Conservation (phyloP, 2,797 vertebrate genomes). For the Tenualosa thibaudeaui region DNA sequence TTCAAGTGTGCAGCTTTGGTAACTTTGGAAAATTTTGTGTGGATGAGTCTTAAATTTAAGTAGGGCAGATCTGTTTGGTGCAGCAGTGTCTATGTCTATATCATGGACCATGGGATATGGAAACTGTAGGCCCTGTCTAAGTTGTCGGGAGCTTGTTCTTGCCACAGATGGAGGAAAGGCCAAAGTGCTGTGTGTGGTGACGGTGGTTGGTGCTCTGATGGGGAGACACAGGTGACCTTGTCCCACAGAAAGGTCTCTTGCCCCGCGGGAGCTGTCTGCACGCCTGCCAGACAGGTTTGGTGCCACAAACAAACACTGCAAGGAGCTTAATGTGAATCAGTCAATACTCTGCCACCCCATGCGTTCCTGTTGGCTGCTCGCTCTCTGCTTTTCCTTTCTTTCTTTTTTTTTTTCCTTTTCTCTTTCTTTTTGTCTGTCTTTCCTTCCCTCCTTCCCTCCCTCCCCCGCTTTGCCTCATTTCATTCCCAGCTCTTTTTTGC, state of each 20-base stretch:
- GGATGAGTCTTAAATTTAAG: too few species aligned
- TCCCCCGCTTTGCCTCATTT: too few species aligned
- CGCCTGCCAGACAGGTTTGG: background rate
- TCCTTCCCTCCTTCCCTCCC: too few species aligned
- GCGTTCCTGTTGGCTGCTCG: background rate
- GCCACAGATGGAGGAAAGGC: background rate
- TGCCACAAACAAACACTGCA: background rate
- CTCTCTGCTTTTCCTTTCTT: too few species aligned
- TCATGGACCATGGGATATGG: background rate
- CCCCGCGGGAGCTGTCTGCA: background rate
- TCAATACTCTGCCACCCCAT: background rate
- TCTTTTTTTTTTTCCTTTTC: too few species aligned
- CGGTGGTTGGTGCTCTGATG: background rate
- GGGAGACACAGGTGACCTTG: conserved; percentile 14
- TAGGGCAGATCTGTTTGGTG: background rate
- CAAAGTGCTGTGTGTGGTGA: background rate
- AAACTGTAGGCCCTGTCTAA: background rate
- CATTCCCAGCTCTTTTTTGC: background rate
- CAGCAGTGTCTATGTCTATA: background rate
- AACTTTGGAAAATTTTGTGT: background rate
- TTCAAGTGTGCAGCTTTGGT: background rate
- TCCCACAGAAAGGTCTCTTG: background rate
- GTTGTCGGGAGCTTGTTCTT: background rate
- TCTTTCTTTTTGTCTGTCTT: background rate
- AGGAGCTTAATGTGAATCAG: background rate